Conservation (phyloP, 2,113 vertebrate genomes). For the Athene cunicularia region DNA sequence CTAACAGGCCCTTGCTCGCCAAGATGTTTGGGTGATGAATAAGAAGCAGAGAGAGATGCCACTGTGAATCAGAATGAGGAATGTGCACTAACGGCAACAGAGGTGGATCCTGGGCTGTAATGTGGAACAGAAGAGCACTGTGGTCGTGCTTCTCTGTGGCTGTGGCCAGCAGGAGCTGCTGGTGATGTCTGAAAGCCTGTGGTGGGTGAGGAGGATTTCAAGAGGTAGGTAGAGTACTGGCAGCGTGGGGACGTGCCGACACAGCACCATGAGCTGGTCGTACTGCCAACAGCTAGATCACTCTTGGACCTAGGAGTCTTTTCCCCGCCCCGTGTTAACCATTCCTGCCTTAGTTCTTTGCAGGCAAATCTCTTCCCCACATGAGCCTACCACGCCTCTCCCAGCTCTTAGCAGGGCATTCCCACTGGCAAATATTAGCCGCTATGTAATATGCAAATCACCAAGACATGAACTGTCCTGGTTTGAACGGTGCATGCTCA, state of each 20-base stretch:
- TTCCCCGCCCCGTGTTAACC: neutral
- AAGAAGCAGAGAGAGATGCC: constrained; percentile 62
- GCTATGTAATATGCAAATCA: accelerated
- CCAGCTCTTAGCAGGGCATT: neutral
- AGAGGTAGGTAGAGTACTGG: neutral
- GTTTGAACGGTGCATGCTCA: neutral
- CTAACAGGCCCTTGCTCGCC: constrained; percentile 56
- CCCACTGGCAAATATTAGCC: neutral
- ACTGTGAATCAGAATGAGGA: constrained; percentile 52
- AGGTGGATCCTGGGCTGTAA: neutral
- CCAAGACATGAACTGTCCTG: neutral
- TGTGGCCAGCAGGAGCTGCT: neutral
- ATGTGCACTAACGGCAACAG: constrained; percentile 1
- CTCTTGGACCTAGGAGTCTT: neutral
- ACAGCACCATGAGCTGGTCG: neutral
- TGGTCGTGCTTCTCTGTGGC: neutral
- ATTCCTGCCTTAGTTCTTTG: neutral
- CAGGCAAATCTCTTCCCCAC: neutral
- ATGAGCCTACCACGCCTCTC: neutral
- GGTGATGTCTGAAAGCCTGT: neutral
- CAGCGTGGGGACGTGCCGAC: neutral
- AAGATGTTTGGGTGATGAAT: constrained; percentile 69
- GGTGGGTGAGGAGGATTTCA: accelerated
- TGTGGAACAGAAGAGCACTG: constrained; percentile 42
- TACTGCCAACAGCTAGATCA: neutral